Base-by-base conservation (phyloP, 2,113 vertebrate genomes). In the Caranx melampygus region DNA sequence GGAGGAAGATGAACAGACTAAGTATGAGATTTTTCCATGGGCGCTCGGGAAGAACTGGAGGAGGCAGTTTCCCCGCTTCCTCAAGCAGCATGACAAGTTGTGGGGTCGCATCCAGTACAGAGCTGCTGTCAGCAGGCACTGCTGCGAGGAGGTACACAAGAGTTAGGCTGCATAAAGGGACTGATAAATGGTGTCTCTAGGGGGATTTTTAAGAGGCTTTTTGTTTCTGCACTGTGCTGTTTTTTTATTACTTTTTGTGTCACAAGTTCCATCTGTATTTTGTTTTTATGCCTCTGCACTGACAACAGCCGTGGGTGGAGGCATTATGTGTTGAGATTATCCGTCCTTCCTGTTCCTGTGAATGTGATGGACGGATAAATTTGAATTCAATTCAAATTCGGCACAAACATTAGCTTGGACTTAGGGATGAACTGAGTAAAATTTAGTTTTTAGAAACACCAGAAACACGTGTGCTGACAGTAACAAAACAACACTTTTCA, bases 11-110 rank as follows among this genome's bases (percentile, higher is more conserved):
- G 95, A 98, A 69, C 96, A 97, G 92, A 92, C 83, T 47, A 99
- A 97, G 87, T 97, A 98, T 89, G 97, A 99, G 87, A 99, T 99
- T 88, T 99, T 99, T 78, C 97, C 97, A 6, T 99, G 98, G 98
- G 97, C 97, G 67, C 91, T 99, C 90, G 97, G 98, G 73, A 96
- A 95, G 93, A 93, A 91, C 60, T 99, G 97, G 98, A 97, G 94
- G 91, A 97, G 95, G 75, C 85, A 94, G 62, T 97, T 97, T 82
- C 95, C 96, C 40, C 82, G 90, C 83, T 99, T 99, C 91, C 92
- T 99, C 71, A 95, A 95, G 82, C 92, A 96, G 91, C 95, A 95
- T 90, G 98, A 99, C 91, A 87, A 95, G 2, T 94, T 99, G 34
- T 99, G 98, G 98, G 94, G 94, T 61, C 97, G 96, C 86, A 96